Conservation (phyloP, 2,888 invertebrate species). For the Cerastoderma edule region DNA sequence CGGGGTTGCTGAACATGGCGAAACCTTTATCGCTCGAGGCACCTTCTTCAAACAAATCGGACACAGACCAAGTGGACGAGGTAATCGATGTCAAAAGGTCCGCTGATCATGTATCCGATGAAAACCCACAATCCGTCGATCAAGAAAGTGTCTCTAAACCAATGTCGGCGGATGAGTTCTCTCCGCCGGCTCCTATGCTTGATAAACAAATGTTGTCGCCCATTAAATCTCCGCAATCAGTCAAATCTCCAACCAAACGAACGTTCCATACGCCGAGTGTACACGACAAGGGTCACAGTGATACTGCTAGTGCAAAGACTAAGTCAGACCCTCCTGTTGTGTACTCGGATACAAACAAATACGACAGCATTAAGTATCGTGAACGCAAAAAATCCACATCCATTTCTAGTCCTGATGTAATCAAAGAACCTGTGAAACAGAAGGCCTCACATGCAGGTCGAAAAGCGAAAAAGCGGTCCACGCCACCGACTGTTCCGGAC, state of each 20-base stretch:
- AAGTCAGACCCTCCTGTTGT: neutral
- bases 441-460: neutral
- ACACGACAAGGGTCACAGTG: neutral
- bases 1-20: slow-evolving; percentile 8
- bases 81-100: slow-evolving; percentile 40
- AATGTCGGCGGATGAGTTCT: slow-evolving; percentile 61
- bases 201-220: slow-evolving; percentile 52
- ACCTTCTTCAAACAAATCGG: slow-evolving; percentile 53
- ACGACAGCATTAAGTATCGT: slow-evolving; percentile 39
- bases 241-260: slow-evolving; percentile 46
- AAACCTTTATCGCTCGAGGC: slow-evolving; percentile 51
- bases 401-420: slow-evolving; percentile 12
- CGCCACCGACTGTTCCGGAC: neutral
- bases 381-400: slow-evolving; percentile 35
- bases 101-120: slow-evolving; percentile 54
- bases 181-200: slow-evolving; percentile 49
- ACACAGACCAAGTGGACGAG: slow-evolving; percentile 55
- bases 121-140: slow-evolving; percentile 50
- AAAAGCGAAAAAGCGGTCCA: slow-evolving; percentile 8
- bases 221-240: slow-evolving; percentile 50
- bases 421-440: slow-evolving; percentile 14
- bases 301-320: slow-evolving; percentile 7
- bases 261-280: neutral
- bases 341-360: slow-evolving; percentile 8
- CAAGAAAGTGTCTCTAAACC: slow-evolving; percentile 44